Conservation (phyloP, 2,888 invertebrate species). For the Parapristionchus giblindavisi region DNA sequence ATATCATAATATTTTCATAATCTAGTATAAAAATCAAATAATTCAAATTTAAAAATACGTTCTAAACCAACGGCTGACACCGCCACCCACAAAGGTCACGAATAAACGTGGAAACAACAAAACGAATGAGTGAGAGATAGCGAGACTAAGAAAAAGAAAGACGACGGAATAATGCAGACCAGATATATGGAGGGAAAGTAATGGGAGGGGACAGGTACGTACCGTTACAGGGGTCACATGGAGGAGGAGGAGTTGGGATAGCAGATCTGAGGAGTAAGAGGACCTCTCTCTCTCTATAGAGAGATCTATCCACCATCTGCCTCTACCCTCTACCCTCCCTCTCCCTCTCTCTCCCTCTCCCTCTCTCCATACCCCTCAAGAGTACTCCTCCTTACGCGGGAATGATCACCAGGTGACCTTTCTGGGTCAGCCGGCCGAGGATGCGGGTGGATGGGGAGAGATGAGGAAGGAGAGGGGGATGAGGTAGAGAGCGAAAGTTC, state of each 20-base stretch:
- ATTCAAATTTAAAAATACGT: too few relatives aligned
- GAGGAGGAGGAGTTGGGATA: too few relatives aligned
- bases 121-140: neutral
- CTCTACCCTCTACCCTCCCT: too few relatives aligned
- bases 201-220: conserved; percentile 15
- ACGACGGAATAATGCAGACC: conserved; percentile 23
- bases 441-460: conserved; percentile 1
- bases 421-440: conserved; percentile 26
- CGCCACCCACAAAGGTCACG: too few relatives aligned
- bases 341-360: conserved; percentile 13
- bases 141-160: neutral
- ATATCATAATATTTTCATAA: too few relatives aligned
- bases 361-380: neutral
- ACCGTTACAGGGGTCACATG: conserved; percentile 25
- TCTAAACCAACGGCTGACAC: too few relatives aligned
- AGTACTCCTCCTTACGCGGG: neutral
- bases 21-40: too few relatives aligned
- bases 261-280: too few relatives aligned
- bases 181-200: neutral
- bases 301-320: too few relatives aligned
- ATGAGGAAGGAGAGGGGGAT: neutral
- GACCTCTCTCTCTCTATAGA: conserved; percentile 8
- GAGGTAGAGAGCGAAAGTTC: conserved; percentile 14
- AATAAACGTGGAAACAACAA: conserved; percentile 21
- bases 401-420: conserved; percentile 16